Percentiles rank a stretch among this genome's conserved stretches.
phyloP scores from a whole-genome alignment of 2,797 vertebrate species.

The Sarcophilus harrisii region DNA sequence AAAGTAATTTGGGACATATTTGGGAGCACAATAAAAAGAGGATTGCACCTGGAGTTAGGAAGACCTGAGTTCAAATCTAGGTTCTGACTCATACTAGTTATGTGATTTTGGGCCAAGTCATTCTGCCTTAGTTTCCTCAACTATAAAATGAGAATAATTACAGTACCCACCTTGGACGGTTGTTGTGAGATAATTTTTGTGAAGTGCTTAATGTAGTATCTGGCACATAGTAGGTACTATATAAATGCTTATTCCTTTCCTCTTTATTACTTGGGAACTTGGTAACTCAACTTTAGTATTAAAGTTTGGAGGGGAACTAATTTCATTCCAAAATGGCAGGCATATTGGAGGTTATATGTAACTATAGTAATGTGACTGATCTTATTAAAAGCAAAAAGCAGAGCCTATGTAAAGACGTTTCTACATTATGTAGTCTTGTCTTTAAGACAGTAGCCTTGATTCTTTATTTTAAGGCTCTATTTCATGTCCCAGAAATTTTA shows the following conservation, averaged over 20 bases:
- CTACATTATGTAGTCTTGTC: not conserved
- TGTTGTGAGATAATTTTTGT: not conserved
- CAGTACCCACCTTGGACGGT: not conserved
- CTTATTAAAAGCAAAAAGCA: not conserved
- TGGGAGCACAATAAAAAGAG: not conserved
- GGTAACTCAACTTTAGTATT: slow-evolving; percentile 30
- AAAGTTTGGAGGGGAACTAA: slow-evolving; percentile 27
- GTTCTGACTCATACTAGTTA: not conserved
- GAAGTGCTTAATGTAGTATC: not conserved
- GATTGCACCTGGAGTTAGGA: not conserved
- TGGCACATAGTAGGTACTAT: not conserved
- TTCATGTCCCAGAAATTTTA: not conserved
- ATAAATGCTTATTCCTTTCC: slow-evolving; percentile 17
- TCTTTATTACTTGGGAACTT: slow-evolving; percentile 25
- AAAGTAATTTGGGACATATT: not conserved
- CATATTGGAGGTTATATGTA: slow-evolving; percentile 21
- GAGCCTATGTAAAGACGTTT: not conserved
- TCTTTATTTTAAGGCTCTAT: not conserved
- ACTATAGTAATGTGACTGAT: slow-evolving; percentile 48
- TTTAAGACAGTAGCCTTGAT: not conserved
- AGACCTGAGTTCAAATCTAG: not conserved
- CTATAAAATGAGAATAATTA: not conserved
- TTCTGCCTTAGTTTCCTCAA: not conserved
- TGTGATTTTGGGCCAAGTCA: not conserved
- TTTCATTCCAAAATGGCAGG: slow-evolving; percentile 47